phyloP scores from a whole-genome alignment of 30 jellyfish, hydroid and myxozoan species.

The Calvadosia cruxmelitensis region DNA sequence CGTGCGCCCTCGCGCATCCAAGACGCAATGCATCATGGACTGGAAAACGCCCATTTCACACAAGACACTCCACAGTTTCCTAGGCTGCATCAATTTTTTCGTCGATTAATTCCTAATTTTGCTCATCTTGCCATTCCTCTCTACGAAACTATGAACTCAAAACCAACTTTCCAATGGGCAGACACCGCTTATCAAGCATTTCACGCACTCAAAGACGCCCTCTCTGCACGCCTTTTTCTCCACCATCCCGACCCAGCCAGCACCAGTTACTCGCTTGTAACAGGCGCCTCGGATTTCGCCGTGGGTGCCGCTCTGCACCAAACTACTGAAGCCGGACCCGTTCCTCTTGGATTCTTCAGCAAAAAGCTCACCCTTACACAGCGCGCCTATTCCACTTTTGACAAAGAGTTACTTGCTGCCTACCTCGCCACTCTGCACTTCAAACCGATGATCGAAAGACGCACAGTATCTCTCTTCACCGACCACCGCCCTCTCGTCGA shows the following conservation, averaged over 20 bases:
- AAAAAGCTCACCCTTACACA: slow-evolving; percentile 16
- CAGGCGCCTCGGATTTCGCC: slow-evolving; percentile 35
- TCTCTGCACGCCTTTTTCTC: slow-evolving; percentile 24
- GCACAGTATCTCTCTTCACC: slow-evolving; percentile 12
- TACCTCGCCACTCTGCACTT: slow-evolving; percentile 24
- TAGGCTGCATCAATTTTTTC: slow-evolving; percentile 11
- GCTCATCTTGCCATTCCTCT: slow-evolving; percentile 21
- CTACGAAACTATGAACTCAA: slow-evolving; percentile 5
- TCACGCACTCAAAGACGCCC: slow-evolving; percentile 11
- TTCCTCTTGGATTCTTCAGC: slow-evolving; percentile 25
- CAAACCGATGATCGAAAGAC: slow-evolving; percentile 17
- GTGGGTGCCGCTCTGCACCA: too few species aligned
- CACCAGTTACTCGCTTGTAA: slow-evolving; percentile 17
- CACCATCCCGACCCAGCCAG: slow-evolving; percentile 18
- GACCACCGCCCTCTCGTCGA: too few species aligned
- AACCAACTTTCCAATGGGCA: neutral
- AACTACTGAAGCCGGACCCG: too few species aligned
- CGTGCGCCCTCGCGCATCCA: slow-evolving; percentile 12
- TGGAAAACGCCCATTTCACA: neutral
- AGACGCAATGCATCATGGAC: slow-evolving; percentile 6
- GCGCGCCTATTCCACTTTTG: slow-evolving; percentile 20
- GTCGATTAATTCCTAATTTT: slow-evolving; percentile 16
- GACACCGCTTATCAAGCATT: slow-evolving; percentile 14
- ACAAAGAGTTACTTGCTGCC: slow-evolving; percentile 16
- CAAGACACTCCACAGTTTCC: slow-evolving; percentile 4